Base-by-base conservation (phyloP, 2,888 invertebrate species). In the Agrochola macilenta region DNA sequence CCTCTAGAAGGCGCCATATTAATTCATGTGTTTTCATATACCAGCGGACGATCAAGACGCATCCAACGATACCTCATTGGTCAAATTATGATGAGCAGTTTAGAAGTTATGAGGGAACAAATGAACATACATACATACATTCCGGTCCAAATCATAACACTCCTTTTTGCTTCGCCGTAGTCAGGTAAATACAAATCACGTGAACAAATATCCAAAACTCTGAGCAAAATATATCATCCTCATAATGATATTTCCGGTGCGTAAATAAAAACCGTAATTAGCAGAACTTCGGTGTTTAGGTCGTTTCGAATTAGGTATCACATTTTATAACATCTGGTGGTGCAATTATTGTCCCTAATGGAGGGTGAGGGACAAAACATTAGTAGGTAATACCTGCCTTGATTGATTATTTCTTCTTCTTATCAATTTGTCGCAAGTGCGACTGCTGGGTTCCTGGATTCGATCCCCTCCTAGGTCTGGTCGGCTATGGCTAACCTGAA, bases 131-230 rank as follows among this genome's bases (percentile, higher is more conserved):
- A 35, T 35, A 35, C 35, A 35, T 5, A 35, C 3, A 30, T 3
- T 2, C 30, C 3, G 30, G 30, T 30, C 30, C 1, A 30, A 30
- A 30, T 30, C 30, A 30, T 30, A 30, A 30, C 30, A 1, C 30
- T 30, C 30, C 30, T 30, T 30, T 30, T 30, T 30, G 30, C 30
- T 30, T 30, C 30, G 30, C n/a, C n/a, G n/a, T n/a, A n/a, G n/a
- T n/a, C n/a, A 3, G 30, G 30, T 30, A 35, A 69, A 79, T 17
- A 49, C 30, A 79, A 60, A 52, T 52, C 7, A 49, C 17, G 20
- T 76, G 30, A 35, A 43, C 26, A 81, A 26, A 63, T 12, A 73
- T 46, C 11, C 23, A 14, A 54, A 80, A 54, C 23, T 57, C 54
- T 20, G 35, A 46, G 23, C 12, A 54, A 46, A n/a, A n/a, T n/a